These are phyloP conservation scores for Euphonia xanthogaster DNA, from an alignment of 2,797 vertebrate genomes.

Conservation along the genomic window DNA sequence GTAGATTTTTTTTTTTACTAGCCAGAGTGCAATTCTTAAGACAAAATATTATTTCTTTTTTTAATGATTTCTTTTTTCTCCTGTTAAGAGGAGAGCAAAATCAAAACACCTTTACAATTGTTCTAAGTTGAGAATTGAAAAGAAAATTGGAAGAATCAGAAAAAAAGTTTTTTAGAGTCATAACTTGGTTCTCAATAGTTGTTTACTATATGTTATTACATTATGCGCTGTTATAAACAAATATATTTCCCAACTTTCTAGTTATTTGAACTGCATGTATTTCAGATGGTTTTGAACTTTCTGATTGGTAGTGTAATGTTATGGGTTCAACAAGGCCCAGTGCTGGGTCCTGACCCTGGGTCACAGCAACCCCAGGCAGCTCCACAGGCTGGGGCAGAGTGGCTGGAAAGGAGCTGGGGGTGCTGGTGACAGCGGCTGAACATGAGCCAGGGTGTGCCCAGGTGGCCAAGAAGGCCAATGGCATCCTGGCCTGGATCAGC, in stretches of 20 bases:
- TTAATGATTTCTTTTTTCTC: not conserved
- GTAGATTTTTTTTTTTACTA: not conserved
- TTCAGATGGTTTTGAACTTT: not conserved
- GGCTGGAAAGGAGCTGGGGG: not conserved
- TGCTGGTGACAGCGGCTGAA: not conserved
- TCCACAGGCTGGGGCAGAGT: not conserved
- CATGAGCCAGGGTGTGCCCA: not conserved
- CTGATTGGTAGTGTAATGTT: not conserved
- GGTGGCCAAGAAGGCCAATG: not conserved
- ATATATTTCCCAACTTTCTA: not conserved
- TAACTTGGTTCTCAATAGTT: not conserved
- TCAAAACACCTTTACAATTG: not conserved
- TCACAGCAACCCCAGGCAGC: not conserved
- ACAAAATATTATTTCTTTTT: not conserved
- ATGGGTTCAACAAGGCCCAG: not conserved
- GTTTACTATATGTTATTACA: not conserved
- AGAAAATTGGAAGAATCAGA: not conserved
- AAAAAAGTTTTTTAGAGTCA: not conserved
- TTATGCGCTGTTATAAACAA: not conserved
- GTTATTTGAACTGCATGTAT: not conserved
- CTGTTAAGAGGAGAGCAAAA: not conserved
- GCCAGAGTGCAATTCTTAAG: not conserved
- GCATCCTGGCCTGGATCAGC: not conserved
- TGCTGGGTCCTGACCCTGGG: not conserved
- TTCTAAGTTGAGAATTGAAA: not conserved